Evolutionary conservation across 2,797 vertebrate genomes (phyloP).

Genomic region (Semaprochilodus insignis): DNA sequence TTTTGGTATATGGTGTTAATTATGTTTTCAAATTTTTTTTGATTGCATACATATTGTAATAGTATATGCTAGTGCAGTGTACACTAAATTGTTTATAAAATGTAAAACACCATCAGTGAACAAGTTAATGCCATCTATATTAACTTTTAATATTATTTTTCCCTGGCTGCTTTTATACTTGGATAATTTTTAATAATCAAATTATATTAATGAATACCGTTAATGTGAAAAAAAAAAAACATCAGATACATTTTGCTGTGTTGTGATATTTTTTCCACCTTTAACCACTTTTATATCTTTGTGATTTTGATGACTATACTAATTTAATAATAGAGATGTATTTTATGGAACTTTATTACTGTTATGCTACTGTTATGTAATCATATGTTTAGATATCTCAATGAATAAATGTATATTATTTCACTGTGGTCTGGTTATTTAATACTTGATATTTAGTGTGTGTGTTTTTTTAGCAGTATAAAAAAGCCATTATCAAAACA

Average conservation of each 20-base stretch:
- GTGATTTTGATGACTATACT: background rate
- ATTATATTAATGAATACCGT: background rate
- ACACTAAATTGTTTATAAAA: background rate
- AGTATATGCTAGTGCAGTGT: background rate
- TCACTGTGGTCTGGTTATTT: background rate
- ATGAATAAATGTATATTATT: background rate
- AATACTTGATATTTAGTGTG: background rate
- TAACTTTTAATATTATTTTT: background rate
- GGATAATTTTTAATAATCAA: background rate
- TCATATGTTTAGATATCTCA: conserved; percentile 20
- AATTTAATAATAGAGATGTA: background rate
- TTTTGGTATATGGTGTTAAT: background rate
- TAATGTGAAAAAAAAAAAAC: background rate
- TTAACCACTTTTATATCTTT: background rate
- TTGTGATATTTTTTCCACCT: background rate
- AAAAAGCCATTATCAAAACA: too few relatives aligned
- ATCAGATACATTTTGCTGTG: background rate
- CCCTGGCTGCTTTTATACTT: background rate
- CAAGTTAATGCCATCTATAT: background rate
- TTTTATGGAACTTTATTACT: background rate
- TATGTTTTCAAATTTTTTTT: background rate
- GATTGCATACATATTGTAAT: background rate
- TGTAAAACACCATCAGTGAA: background rate
- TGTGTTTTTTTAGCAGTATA: too few relatives aligned
- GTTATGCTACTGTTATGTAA: background rate